Conservation (phyloP, 2,113 vertebrate species). For the Eonycteris spelaea region DNA sequence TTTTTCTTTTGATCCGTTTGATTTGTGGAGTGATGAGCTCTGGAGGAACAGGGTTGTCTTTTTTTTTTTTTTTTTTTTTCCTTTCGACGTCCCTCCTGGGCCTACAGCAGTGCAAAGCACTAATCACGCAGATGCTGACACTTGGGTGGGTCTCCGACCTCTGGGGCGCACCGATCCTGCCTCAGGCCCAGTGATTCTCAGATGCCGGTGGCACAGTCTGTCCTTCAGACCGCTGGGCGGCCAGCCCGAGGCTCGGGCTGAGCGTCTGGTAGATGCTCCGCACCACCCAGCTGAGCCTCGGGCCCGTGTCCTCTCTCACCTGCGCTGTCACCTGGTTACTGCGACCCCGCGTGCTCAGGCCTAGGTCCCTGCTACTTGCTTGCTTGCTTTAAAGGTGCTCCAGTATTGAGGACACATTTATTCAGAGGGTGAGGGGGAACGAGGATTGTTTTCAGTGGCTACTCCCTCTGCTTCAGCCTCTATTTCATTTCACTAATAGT, state of each 20-base stretch:
- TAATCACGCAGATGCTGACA: rapidly evolving
- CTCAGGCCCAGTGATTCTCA: rapidly evolving
- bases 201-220: rapidly evolving
- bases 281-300: rapidly evolving
- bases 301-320: rapidly evolving
- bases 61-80: neutral
- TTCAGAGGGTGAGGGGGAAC: neutral
- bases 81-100: neutral
- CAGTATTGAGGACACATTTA: neutral
- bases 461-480: neutral
- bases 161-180: rapidly evolving
- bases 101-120: rapidly evolving
- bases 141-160: neutral
- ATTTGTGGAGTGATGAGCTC: neutral
- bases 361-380: too few relatives aligned
- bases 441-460: neutral
- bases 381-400: neutral
- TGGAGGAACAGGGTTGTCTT: neutral
- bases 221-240: neutral
- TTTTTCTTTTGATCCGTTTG: neutral
- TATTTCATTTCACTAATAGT: conserved; percentile 54
- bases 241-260: neutral
- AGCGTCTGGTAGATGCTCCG: rapidly evolving
- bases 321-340: neutral
- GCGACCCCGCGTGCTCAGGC: neutral